Conservation (phyloP, 2,797 vertebrate genomes). For the Acropternis orthonyx region DNA sequence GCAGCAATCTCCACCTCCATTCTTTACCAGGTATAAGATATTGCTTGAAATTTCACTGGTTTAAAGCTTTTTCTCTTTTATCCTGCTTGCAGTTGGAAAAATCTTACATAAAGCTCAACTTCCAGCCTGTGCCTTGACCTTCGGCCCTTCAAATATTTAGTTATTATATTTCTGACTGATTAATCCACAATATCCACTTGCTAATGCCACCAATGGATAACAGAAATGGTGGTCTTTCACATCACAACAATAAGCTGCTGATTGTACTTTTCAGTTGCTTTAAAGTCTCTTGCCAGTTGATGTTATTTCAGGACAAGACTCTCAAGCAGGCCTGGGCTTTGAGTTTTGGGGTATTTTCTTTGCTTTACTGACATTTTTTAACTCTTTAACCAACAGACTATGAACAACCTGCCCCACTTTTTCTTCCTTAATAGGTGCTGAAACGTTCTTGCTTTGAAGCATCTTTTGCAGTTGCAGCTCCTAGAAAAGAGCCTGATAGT, state of each 20-base stretch:
- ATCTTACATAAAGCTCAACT: background rate
- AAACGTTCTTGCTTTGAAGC: background rate
- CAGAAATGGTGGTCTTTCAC: background rate
- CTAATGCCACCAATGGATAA: background rate
- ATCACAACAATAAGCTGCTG: background rate
- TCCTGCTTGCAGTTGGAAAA: background rate
- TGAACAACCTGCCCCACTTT: background rate
- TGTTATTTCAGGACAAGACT: background rate
- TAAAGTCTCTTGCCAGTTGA: background rate
- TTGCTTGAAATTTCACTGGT: background rate
- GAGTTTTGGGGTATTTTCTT: background rate
- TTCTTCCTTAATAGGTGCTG: background rate
- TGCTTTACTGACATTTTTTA: background rate
- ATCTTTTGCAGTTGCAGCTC: background rate
- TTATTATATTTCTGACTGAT: background rate
- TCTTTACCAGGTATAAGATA: background rate
- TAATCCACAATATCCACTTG: background rate
- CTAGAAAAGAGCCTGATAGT: background rate
- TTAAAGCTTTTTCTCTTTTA: background rate
- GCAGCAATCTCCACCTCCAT: background rate
- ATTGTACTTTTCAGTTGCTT: background rate
- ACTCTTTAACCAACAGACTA: background rate
- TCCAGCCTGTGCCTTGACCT: background rate
- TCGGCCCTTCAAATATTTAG: background rate
- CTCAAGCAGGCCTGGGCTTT: background rate